Evolutionary conservation across 2,888 invertebrate genomes (phyloP), one percentile per base, ranked within the genome.

Genomic region (Choristoneura rosaceana): DNA sequence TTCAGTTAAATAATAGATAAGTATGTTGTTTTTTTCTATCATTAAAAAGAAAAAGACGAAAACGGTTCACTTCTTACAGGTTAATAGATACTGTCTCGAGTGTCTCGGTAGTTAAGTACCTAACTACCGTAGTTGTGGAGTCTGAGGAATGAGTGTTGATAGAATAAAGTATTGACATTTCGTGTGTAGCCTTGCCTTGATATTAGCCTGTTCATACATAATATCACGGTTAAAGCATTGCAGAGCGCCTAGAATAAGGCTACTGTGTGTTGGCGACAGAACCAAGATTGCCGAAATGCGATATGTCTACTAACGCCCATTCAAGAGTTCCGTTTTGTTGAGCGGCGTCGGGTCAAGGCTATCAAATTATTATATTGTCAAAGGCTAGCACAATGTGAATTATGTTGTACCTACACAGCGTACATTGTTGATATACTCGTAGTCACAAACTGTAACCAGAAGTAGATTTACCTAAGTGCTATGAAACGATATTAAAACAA

Each of bases 251-350:
- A 34, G 34, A 59, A 59, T 59, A 59, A 34, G 34, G 14, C 17
- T 25, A 14, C 38, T n/a, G n/a, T 59, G 38, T n/a, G 59, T n/a
- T n/a, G 55, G 15, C 17, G 55, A 55, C 55, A 25, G 17, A 55
- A 17, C 25, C 25, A 15, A 59, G 59, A 59, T 59, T 59, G 59
- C 34, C 59, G 59, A 59, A 59, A 59, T 25, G n/a, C 59, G 59
- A 59, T 59, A 59, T 25, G n/a, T 59, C 33, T 59, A n/a, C 59
- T 59, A 14, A 38, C 59, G n/a, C 38, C n/a, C 15, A 59, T 59
- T 38, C 38, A n/a, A 59, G 59, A 59, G 59, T 59, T 33, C 59
- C 59, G 59, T n/a, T 38, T 34, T 59, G n/a, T 59, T 38, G 34
- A 59, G 7, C 25, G 25, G 25, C 25, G 25, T 55, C 59, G 14